phyloP scores from a whole-genome alignment of 2,888 invertebrate genomes.

The Protodeltote pygarga region DNA sequence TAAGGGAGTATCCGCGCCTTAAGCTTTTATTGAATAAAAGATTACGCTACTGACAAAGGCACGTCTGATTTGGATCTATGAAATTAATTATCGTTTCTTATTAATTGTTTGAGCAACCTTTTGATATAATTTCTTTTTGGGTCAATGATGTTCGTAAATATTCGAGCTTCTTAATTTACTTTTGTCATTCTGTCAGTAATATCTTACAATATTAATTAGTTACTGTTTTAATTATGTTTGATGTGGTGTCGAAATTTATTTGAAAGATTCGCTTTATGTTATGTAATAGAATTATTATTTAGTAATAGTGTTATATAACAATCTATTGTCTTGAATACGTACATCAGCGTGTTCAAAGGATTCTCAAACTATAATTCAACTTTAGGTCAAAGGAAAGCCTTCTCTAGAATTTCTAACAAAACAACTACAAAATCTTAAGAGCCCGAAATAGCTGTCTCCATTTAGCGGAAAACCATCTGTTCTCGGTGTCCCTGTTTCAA shows the following conservation, averaged over 20 bases:
- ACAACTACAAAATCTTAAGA: constrained; percentile 23
- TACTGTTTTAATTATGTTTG: constrained; percentile 57
- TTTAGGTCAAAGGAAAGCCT: constrained; percentile 1
- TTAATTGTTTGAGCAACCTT: constrained; percentile 66
- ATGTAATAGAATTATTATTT: not conserved
- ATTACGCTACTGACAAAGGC: constrained; percentile 45
- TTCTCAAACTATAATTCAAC: not conserved
- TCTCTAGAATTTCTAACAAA: constrained; percentile 4
- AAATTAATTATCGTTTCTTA: constrained; percentile 69
- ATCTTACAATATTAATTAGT: constrained; percentile 59
- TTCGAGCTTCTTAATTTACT: constrained; percentile 62
- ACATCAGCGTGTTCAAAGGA: not conserved
- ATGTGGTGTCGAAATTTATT: constrained; percentile 46
- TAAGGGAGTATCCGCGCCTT: too few relatives aligned
- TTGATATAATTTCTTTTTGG: constrained; percentile 56
- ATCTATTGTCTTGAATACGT: not conserved
- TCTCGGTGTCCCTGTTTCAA: constrained; percentile 35
- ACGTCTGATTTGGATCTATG: constrained; percentile 52
- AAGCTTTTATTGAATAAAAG: constrained; percentile 44
- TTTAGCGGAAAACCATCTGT: constrained; percentile 38
- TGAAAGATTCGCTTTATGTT: constrained; percentile 8
- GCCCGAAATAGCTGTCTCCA: constrained; percentile 17
- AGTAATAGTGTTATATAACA: not conserved
- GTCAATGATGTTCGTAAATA: constrained; percentile 72
- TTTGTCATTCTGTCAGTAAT: constrained; percentile 54